Evolutionary conservation across 2,113 vertebrate genomes (phyloP), one percentile per base, ranked within the genome.

Genomic region (Cyprinodon tularosa): DNA sequence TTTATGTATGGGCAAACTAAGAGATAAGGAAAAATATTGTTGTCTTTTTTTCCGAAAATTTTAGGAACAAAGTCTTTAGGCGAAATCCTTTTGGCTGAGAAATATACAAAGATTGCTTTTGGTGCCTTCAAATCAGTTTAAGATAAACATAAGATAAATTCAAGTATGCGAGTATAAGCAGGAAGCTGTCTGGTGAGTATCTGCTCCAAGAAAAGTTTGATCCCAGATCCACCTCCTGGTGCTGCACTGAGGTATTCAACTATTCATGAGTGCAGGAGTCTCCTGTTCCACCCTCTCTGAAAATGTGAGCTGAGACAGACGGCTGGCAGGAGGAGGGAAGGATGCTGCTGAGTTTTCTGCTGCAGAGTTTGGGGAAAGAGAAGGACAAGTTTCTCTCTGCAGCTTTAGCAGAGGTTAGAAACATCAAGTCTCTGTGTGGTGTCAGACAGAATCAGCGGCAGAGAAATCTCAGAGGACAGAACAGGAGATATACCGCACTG

Each of bases 381-480:
- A 90, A 91, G 87, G 86, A 79, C 81, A 84, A 77, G 79, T 84
- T 82, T 38, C 40, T 72, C 64, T 81, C 22, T 83, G 80, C 87
- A 85, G 87, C 90, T 84, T 86, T 81, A 74, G 66, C 40, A 67
- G 78, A 87, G 77, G 81, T 77, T 66, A 63, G 73, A 81, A 68
- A 81, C 82, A 83, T 77, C 81, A 80, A 74, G 77, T 80, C 86
- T 85, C 85, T 78, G 86, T 66, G 72, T 87, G 88, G 71, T 12
- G 75, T 75, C 78, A 57, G 76, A 84, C 75, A 69, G 50, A 64
- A 79, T 48, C 76, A 82, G 70, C 75, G 0, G 68, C 72, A 71
- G 83, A 77, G 76, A 70, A 78, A 81, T 82, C 73, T 84, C 70
- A 61, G 84, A 88, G 83, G 90, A 82, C 85, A 69, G 70, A 84